Percentiles rank a stretch among this genome's conserved stretches.
These are phyloP conservation scores for Lordiphosa stackelbergi DNA, from an alignment of 1,140 invertebrate species.

Conservation along the genomic window DNA sequence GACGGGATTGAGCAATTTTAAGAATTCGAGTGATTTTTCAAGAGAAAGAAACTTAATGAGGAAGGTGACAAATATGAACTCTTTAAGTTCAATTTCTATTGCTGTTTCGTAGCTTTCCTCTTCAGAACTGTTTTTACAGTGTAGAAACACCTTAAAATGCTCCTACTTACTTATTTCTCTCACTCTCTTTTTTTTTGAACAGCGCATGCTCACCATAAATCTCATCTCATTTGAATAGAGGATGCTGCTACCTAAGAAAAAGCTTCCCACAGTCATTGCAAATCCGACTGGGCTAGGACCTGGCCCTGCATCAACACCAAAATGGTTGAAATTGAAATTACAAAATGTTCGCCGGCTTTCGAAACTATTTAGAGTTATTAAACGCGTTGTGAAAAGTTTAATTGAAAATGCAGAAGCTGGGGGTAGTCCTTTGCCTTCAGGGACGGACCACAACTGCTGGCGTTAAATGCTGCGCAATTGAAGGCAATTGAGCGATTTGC, in stretches of 20 bases:
- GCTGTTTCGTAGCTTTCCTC: neutral
- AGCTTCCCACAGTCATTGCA: constrained; percentile 34
- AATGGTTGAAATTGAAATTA: constrained; percentile 32
- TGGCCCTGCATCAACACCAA: constrained; percentile 36
- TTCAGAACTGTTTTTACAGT: neutral
- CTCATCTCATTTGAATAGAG: constrained; percentile 3
- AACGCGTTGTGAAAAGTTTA: constrained; percentile 68
- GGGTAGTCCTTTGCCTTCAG: constrained; percentile 9
- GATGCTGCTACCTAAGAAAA: constrained; percentile 19
- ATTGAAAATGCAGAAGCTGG: constrained; percentile 49
- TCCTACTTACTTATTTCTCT: neutral
- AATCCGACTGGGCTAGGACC: constrained; percentile 15
- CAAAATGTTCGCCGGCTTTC: constrained; percentile 34
- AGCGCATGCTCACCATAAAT: constrained; percentile 44
- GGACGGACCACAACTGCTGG: constrained; percentile 22
- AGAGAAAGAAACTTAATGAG: too few relatives aligned
- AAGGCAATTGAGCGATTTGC: constrained; percentile 65
- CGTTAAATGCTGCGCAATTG: constrained; percentile 62
- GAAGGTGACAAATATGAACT: too few relatives aligned
- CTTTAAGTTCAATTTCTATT: too few relatives aligned
- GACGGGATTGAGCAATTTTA: too few relatives aligned
- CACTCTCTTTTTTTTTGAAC: neutral
- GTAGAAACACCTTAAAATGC: neutral
- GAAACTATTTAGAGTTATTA: constrained; percentile 65
- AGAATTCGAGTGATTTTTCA: too few relatives aligned